Evolutionary conservation across 2,113 vertebrate species (phyloP).

Genomic region (Panthera leo): DNA sequence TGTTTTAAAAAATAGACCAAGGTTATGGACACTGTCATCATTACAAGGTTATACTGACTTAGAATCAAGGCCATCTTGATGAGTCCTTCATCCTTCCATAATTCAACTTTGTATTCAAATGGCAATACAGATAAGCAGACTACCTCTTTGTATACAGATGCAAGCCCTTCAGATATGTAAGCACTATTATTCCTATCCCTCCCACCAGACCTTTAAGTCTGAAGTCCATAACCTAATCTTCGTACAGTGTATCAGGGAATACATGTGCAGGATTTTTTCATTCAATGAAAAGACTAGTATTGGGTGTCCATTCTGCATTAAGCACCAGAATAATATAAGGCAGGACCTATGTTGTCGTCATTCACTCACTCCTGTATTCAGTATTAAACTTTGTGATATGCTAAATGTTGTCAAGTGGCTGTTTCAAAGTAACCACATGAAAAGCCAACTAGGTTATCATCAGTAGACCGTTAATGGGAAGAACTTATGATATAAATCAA

Average conservation of each 20-base stretch:
- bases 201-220: background rate
- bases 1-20: background rate
- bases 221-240: background rate
- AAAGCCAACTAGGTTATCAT: conserved; percentile 78
- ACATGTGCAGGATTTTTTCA: background rate
- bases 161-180: background rate
- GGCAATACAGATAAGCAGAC: background rate
- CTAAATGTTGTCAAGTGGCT: conserved; percentile 66
- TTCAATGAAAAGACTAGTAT: background rate
- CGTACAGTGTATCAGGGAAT: background rate
- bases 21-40: background rate
- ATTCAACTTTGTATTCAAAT: conserved; percentile 9
- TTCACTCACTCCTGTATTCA: conserved; percentile 26
- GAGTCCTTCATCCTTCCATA: background rate
- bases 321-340: background rate
- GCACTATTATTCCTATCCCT: background rate
- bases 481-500: conserved; percentile 76
- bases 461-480: conserved; percentile 77
- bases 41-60: background rate
- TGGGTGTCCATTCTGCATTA: background rate
- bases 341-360: conserved; percentile 33
- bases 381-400: conserved; percentile 43
- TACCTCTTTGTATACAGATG: background rate
- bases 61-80: background rate
- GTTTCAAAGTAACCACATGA: conserved; percentile 74